phyloP scores from a whole-genome alignment of 2,797 vertebrate genomes.

The Anabas testudineus region DNA sequence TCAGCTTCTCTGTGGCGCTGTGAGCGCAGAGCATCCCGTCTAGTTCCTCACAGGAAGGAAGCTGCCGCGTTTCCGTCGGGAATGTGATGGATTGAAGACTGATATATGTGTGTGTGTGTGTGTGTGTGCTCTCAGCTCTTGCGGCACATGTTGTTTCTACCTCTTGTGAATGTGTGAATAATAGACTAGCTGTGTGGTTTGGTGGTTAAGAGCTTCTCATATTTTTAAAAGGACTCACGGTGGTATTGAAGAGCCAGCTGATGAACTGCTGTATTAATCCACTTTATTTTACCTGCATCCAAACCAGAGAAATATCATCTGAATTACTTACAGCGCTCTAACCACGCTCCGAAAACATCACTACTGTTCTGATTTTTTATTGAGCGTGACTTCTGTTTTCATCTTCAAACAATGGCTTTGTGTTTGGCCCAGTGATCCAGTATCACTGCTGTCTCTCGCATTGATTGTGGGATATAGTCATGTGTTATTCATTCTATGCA shows the following conservation, averaged over 20 bases:
- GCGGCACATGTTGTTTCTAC: conserved; percentile 2
- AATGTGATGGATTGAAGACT: conserved; percentile 9
- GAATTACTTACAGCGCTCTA: neutral
- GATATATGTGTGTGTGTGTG: conserved; percentile 22
- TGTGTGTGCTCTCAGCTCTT: conserved; percentile 23
- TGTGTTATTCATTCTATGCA: conserved; percentile 32
- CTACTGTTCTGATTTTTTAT: conserved; percentile 24
- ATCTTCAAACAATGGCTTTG: conserved; percentile 51
- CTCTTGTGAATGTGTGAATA: conserved; percentile 47
- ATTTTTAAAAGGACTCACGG: conserved; percentile 12
- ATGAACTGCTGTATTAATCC: conserved; percentile 20
- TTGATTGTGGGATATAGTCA: conserved; percentile 61
- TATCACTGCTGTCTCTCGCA: conserved; percentile 30
- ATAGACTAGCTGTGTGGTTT: conserved; percentile 47
- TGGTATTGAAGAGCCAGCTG: conserved; percentile 17
- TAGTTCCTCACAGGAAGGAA: conserved; percentile 30
- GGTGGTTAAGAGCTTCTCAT: conserved; percentile 11
- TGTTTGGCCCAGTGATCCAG: conserved; percentile 49
- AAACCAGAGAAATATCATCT: conserved; percentile 2
- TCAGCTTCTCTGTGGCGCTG: neutral
- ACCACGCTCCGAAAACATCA: neutral
- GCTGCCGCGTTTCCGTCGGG: conserved; percentile 14
- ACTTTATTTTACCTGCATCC: conserved; percentile 12
- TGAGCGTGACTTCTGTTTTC: conserved; percentile 42
- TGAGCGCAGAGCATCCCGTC: neutral